Conservation (phyloP, 2,797 vertebrate genomes). For the Cuniculus paca region DNA sequence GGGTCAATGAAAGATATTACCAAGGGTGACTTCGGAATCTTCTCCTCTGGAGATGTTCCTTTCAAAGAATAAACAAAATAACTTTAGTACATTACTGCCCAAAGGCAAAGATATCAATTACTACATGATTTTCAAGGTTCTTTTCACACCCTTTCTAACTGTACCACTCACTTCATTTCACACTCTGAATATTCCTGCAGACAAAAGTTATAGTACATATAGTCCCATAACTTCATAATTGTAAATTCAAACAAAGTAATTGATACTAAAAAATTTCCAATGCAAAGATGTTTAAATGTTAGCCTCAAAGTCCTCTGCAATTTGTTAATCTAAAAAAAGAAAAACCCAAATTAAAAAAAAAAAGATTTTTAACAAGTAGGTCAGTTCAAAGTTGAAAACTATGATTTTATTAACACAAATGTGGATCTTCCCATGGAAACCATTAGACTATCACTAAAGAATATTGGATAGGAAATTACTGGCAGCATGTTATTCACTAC, state of each 20-base stretch:
- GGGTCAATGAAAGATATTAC: slow-evolving; percentile 51
- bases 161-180: slow-evolving; percentile 49
- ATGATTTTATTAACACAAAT: slow-evolving; percentile 49
- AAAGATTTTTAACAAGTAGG: neutral
- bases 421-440: slow-evolving; percentile 18
- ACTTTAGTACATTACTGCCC: neutral
- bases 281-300: neutral
- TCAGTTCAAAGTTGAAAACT: slow-evolving; percentile 16
- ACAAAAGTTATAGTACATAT: neutral
- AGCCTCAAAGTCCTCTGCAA: slow-evolving; percentile 13
- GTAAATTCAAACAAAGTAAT: slow-evolving; percentile 31
- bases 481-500: neutral
- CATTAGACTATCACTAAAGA: neutral
- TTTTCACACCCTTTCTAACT: slow-evolving; percentile 26
- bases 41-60: slow-evolving; percentile 57
- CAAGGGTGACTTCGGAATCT: slow-evolving; percentile 38
- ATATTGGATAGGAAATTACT: neutral
- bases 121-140: neutral
- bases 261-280: slow-evolving; percentile 23
- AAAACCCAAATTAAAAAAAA: neutral
- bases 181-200: slow-evolving; percentile 23
- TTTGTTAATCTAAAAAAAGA: slow-evolving; percentile 39
- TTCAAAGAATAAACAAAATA: slow-evolving; percentile 66
- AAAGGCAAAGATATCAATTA: slow-evolving; percentile 31
- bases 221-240: slow-evolving; percentile 40